Evolutionary conservation across 2,888 invertebrate species (phyloP), one percentile per base, ranked within the genome.

Genomic region (Frankliniella fusca): DNA sequence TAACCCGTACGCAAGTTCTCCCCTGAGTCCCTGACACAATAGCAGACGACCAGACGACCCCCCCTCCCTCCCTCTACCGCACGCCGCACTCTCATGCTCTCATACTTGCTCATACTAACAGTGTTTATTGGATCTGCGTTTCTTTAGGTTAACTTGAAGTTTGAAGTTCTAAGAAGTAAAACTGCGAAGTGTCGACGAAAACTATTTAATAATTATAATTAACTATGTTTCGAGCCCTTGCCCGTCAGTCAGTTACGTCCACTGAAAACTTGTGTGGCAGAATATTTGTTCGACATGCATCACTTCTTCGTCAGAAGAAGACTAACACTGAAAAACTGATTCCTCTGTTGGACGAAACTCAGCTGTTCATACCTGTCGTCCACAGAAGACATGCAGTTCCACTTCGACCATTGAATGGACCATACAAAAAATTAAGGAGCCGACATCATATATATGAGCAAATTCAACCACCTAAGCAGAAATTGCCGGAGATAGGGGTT

Each of bases 321-420:
- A 23, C 70, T 23, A 27, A 76, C 70, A 76, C 70, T 23, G 23
- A 23, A 12, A 76, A 76, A 12, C 70, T 76, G 27, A 27, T 76
- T 27, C 70, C 70, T 23, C 70, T 76, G 8, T 11, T 76, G 70
- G 70, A 76, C 23, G 70, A 76, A 76, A 76, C 70, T 76, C 70
- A 76, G 27, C n/a, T 23, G 27, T 76, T 76, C 27, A 27, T 76
- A 8, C 70, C 70, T 27, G 70, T 76, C 10, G 23, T 76, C 8
- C 70, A 76, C 9, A 23, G 70, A 27, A 23, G 70, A 76, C 70
- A 76, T 27, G 70, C 3, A 76, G 70, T 76, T 23, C 70, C 70
- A 27, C 70, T 76, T 7, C 23, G 70, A 8, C 2, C 7, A 76
- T 12, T 76, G 27, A 76, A 76, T 76, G 70, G 70, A n/a, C 70